Conservation (phyloP, 2,113 vertebrate species). For the Prunella himalayana region DNA sequence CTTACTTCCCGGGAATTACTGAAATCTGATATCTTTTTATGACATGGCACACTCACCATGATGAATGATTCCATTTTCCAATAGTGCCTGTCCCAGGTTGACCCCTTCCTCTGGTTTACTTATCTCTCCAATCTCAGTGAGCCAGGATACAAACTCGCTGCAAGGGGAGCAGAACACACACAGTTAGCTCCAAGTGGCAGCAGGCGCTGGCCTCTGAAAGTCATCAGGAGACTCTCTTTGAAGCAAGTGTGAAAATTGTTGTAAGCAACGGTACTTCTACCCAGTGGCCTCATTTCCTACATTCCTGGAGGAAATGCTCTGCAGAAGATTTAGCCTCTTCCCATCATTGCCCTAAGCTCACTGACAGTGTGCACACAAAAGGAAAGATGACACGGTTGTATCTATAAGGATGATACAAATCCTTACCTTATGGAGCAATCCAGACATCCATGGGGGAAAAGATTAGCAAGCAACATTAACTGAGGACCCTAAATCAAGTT, state of each 20-base stretch:
- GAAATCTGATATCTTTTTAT: background rate
- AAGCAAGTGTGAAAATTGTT: background rate
- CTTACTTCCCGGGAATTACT: background rate
- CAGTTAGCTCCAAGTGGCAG: background rate
- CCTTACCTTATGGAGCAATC: background rate
- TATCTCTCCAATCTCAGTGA: slow-evolving; percentile 95
- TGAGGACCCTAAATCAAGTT: background rate
- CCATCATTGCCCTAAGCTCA: background rate
- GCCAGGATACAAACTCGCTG: slow-evolving; percentile 97
- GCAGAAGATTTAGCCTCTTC: background rate
- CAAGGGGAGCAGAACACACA: slow-evolving; percentile 35
- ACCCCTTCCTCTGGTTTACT: slow-evolving; percentile 95
- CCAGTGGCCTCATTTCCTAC: background rate
- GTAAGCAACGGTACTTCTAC: background rate
- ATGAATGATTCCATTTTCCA: slow-evolving; percentile 98
- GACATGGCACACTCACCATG: slow-evolving; percentile 81
- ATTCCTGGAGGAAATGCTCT: background rate
- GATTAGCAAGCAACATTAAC: background rate
- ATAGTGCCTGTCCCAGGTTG: slow-evolving; percentile 92
- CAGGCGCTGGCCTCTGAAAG: background rate
- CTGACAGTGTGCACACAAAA: background rate
- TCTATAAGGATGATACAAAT: background rate
- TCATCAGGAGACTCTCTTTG: background rate
- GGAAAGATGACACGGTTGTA: background rate
- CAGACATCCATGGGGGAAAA: background rate